Evolutionary conservation across 2,888 invertebrate species (phyloP).

Genomic region (Hirtodrosophila confusa): DNA sequence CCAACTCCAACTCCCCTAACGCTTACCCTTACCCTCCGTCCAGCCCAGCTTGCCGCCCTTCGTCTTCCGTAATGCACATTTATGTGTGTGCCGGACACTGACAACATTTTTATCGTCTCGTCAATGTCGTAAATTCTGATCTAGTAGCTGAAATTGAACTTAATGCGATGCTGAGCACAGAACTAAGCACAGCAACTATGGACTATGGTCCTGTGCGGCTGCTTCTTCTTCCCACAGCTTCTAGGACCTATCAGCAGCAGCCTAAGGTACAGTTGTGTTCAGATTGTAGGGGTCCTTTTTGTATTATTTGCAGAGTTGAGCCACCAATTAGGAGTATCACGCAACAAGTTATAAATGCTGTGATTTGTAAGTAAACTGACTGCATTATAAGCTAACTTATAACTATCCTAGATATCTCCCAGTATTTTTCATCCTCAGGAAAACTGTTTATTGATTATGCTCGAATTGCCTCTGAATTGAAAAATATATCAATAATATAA

Average conservation of each 20-base stretch:
- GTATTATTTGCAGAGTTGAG: background rate
- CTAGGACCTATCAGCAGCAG: background rate
- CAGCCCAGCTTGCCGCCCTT: background rate
- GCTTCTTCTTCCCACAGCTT: too few relatives aligned
- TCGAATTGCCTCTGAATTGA: too few relatives aligned
- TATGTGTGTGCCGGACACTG: conserved; percentile 52
- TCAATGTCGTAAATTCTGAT: conserved; percentile 80
- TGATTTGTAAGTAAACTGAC: too few relatives aligned
- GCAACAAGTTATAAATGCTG: too few relatives aligned
- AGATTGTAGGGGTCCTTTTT: background rate
- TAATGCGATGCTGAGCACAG: conserved; percentile 59
- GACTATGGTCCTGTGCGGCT: background rate
- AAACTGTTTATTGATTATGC: too few relatives aligned
- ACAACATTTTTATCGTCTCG: conserved; percentile 75
- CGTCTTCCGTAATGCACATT: conserved; percentile 67
- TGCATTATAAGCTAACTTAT: too few relatives aligned
- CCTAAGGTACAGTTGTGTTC: conserved; percentile 17
- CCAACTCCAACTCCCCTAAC: background rate
- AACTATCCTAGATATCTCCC: too few relatives aligned
- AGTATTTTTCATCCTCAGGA: too few relatives aligned
- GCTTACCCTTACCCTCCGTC: conserved; percentile 8
- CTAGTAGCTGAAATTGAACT: conserved; percentile 77
- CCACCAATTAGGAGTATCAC: too few relatives aligned
- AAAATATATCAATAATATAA: too few relatives aligned
- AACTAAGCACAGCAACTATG: conserved; percentile 26